Evolutionary conservation across 2,888 invertebrate species (phyloP), one percentile per base, ranked within the genome.

Genomic region (Parapristionchus giblindavisi): DNA sequence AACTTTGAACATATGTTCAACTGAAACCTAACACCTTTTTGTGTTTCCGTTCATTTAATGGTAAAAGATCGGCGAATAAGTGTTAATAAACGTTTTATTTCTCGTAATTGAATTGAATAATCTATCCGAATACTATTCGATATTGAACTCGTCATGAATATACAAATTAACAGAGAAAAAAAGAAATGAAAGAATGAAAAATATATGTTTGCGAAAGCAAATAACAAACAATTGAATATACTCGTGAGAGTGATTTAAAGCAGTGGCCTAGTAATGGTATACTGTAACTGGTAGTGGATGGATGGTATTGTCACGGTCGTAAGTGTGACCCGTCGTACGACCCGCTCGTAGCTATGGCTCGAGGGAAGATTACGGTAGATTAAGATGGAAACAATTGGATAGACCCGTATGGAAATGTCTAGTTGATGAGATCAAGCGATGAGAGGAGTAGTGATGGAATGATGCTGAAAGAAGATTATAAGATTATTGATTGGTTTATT

Each of bases 241-340:
- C 68, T 68, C 68, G 68, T 68, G 34, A 24, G 34, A 32, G 68
- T 48, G 32, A 32, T 36, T 66, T 66, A 66, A 66, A 66, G 66
- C 66, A 51, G 66, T 66, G 66, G 66, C 34, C 66, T 66, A 66
- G 48, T 8, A 36, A 14, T 21, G n/a, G 3, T 3, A 8, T 21
- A 4, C 17, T n/a, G 63, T 29, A 66, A 24, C 32, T 29, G 51
- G 17, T 51, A 48, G 36, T n/a, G 48, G 48, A 66, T 51, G 66
- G 66, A 32, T 32, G 2, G 43, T 1, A 65, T 27, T 65, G 66
- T 63, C 63, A 63, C 63, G 63, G 63, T 63, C 27, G 11, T 34
- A 17, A 21, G 38, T 38, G 63, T 27, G 27, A 63, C 63, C 63
- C 63, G 63, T 63, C 32, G 51, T 66, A 36, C 48, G 48, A 29